phyloP scores from a whole-genome alignment of 37 sponge, comb jelly and placozoan species.

The Spongilla lacustris region DNA sequence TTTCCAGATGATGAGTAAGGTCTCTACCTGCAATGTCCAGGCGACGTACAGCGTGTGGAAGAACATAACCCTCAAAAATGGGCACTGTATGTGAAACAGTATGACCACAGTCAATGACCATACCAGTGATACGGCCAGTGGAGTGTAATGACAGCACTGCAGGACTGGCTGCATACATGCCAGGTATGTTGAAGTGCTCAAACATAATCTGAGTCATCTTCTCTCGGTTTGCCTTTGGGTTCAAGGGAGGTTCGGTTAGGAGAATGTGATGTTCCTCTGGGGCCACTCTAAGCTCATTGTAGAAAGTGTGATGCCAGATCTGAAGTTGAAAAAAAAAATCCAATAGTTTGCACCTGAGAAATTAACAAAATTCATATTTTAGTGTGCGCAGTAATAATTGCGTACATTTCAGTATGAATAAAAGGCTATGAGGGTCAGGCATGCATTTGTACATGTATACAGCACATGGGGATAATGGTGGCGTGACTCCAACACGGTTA shows the following conservation, averaged over 20 bases:
- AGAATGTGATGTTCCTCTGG: constrained; percentile 99
- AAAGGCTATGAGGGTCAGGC: no score
- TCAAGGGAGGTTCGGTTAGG: constrained; percentile 99
- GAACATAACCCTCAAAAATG: constrained; percentile 99
- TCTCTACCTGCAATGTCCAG: constrained; percentile 99
- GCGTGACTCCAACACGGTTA: no score
- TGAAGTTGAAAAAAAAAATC: constrained; percentile 23
- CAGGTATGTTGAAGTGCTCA: constrained; percentile 99
- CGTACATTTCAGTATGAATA: no score
- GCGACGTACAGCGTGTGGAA: constrained; percentile 99
- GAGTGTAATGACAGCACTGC: constrained; percentile 99
- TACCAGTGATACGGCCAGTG: constrained; percentile 99
- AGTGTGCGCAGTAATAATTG: no score
- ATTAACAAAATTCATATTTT: no score
- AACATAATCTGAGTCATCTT: constrained; percentile 99
- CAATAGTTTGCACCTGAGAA: no score
- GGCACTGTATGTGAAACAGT: constrained; percentile 99
- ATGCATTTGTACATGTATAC: no score
- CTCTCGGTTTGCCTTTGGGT: constrained; percentile 99
- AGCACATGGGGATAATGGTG: no score
- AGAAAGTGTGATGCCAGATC: constrained; percentile 99
- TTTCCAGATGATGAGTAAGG: constrained; percentile 99
- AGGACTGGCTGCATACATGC: constrained; percentile 99
- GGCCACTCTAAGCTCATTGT: constrained; percentile 99
- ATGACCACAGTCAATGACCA: constrained; percentile 99